Evolutionary conservation across 1,140 invertebrate species (phyloP).

Genomic region (Oreohelix idahoensis): DNA sequence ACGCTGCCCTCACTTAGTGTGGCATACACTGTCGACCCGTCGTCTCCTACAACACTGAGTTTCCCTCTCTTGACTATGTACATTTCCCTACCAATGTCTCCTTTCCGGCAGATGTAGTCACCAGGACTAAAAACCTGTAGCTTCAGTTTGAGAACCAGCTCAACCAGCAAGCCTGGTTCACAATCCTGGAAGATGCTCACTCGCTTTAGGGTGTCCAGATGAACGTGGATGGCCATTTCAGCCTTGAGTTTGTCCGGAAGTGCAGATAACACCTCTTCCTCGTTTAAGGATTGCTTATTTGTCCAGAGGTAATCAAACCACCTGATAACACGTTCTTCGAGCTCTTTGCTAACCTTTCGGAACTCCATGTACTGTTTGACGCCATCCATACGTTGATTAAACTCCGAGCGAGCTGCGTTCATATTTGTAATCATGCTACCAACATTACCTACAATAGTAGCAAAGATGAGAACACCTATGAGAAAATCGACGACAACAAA

Average conservation of each 20-base stretch:
- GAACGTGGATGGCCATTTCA: slow-evolving; percentile 96
- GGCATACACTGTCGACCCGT: slow-evolving; percentile 87
- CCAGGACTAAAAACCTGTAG: slow-evolving; percentile 95
- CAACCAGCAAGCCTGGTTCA: slow-evolving; percentile 92
- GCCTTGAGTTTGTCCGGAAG: slow-evolving; percentile 95
- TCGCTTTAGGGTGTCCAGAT: slow-evolving; percentile 91
- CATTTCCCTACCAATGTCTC: slow-evolving; percentile 97
- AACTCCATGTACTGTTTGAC: slow-evolving; percentile 98
- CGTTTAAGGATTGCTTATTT: slow-evolving; percentile 91
- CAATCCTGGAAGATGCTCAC: slow-evolving; percentile 90
- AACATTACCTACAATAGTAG: slow-evolving; percentile 73
- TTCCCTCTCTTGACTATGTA: slow-evolving; percentile 94
- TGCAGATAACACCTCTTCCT: slow-evolving; percentile 78
- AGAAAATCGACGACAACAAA: slow-evolving; percentile 69
- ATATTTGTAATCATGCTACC: slow-evolving; percentile 98
- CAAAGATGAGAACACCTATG: slow-evolving; percentile 72
- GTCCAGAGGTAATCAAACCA: slow-evolving; percentile 99
- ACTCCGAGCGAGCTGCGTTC: slow-evolving; percentile 93
- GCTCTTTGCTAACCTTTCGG: slow-evolving; percentile 84
- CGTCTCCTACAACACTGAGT: slow-evolving; percentile 88
- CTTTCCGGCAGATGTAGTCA: slow-evolving; percentile 96
- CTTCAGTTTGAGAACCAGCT: slow-evolving; percentile 91
- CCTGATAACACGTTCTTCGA: slow-evolving; percentile 91
- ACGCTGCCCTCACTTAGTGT: slow-evolving; percentile 92
- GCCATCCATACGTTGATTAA: slow-evolving; percentile 95